A percentile compares a stretch with the other conserved stretches of the same genome.
Conservation (phyloP, 2,113 vertebrate species). For the Scolopax mira region DNA sequence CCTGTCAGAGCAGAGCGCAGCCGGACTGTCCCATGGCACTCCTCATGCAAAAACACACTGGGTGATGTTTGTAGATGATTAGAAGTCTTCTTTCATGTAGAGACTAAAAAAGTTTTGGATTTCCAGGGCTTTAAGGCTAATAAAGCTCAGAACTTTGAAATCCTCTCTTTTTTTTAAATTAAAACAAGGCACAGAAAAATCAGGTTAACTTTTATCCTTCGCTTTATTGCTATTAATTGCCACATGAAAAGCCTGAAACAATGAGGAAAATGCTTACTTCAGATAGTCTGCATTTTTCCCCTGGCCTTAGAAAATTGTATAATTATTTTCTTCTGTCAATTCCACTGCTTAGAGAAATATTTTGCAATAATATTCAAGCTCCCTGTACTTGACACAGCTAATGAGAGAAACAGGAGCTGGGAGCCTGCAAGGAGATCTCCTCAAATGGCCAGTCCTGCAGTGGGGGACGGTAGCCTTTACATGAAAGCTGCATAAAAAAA, state of each 20-base stretch:
- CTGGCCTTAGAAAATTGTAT: not conserved
- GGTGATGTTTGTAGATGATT: not conserved
- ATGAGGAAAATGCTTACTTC: not conserved
- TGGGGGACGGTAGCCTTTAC: not conserved
- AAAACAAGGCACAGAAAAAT: not conserved
- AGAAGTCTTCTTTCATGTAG: not conserved
- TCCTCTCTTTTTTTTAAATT: conserved; percentile 10
- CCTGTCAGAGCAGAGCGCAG: not conserved
- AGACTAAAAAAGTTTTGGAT: not conserved
- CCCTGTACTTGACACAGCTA: not conserved
- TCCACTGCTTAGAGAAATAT: not conserved
- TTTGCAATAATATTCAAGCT: not conserved
- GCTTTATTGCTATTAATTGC: not conserved
- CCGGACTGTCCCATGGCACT: not conserved
- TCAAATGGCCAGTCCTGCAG: not conserved
- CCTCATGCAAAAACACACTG: not conserved
- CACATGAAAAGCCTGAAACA: not conserved
- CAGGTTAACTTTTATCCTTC: conserved; percentile 9
- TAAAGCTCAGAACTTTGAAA: not conserved
- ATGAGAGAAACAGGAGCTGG: not conserved
- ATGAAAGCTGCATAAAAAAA: not conserved
- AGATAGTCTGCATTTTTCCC: not conserved
- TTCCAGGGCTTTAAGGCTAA: not conserved
- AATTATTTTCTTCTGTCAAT: conserved; percentile 28
- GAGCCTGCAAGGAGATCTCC: not conserved